These are phyloP conservation scores for Sarcophaga caerulescens DNA, from an alignment of 2,888 invertebrate species.

Conservation along the genomic window DNA sequence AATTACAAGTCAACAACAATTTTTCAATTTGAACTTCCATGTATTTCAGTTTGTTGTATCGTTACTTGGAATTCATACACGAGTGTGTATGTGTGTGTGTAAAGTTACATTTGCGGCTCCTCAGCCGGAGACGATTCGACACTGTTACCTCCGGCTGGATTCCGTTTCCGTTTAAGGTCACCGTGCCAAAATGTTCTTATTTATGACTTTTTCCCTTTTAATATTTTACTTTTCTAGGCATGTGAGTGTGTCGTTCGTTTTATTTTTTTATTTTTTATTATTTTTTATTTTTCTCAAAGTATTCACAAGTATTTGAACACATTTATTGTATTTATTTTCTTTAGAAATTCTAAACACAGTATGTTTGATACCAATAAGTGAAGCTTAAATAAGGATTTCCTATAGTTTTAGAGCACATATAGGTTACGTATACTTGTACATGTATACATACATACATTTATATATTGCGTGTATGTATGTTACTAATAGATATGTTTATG, in stretches of 20 bases:
- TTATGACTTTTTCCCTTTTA: slow-evolving; percentile 57
- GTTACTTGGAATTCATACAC: not conserved
- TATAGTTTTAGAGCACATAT: not conserved
- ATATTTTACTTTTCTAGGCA: slow-evolving; percentile 32
- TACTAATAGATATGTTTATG: too few relatives aligned
- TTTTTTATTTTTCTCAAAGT: not conserved
- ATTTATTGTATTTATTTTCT: slow-evolving; percentile 8
- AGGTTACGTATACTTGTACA: too few relatives aligned
- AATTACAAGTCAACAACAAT: slow-evolving; percentile 40
- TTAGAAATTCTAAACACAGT: slow-evolving; percentile 19
- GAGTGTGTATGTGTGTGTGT: not conserved
- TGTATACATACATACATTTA: too few relatives aligned
- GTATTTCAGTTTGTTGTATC: slow-evolving; percentile 24
- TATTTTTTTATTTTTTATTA: not conserved
- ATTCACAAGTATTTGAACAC: slow-evolving; percentile 28
- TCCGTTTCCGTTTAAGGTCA: slow-evolving; percentile 76
- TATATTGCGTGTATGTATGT: too few relatives aligned
- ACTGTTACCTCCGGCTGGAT: slow-evolving; percentile 79
- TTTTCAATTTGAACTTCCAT: slow-evolving; percentile 8
- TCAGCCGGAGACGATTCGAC: slow-evolving; percentile 79
- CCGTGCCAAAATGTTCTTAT: slow-evolving; percentile 68
- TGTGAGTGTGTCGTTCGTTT: slow-evolving; percentile 8
- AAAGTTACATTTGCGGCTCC: slow-evolving; percentile 68
- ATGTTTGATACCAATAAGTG: slow-evolving; percentile 29
- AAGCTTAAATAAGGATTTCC: slow-evolving; percentile 48